Percentiles rank a stretch among this genome's conserved stretches.
Evolutionary conservation across 2,888 invertebrate genomes (phyloP).

Genomic region (Cantharis lateralis): DNA sequence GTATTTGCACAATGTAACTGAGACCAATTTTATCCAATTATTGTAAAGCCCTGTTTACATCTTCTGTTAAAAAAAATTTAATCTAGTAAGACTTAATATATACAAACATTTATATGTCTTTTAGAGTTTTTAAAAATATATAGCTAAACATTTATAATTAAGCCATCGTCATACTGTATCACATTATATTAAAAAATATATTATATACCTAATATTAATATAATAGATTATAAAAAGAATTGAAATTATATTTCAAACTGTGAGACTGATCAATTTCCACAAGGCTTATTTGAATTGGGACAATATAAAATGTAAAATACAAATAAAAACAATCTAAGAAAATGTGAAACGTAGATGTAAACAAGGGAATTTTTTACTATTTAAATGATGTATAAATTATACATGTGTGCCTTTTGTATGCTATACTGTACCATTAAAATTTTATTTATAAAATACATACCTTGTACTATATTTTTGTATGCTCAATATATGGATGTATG

Average conservation of each 20-base stretch:
- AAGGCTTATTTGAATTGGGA: neutral
- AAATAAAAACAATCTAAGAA: neutral
- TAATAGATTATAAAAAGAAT: neutral
- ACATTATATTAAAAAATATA: neutral
- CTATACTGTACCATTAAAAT: neutral
- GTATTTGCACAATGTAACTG: neutral
- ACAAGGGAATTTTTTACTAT: neutral
- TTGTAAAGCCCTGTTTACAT: neutral
- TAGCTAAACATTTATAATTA: neutral
- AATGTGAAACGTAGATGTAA: neutral
- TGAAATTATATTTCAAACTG: neutral
- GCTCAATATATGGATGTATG: neutral
- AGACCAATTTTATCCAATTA: neutral
- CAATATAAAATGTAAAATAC: neutral
- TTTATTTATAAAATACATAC: neutral
- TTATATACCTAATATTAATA: neutral
- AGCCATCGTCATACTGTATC: neutral
- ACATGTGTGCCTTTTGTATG: neutral
- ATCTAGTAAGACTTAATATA: neutral
- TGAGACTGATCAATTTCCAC: neutral
- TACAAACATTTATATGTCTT: neutral
- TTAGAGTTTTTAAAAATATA: neutral
- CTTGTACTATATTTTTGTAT: neutral
- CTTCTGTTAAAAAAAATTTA: neutral
- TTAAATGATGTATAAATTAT: neutral